Evolutionary conservation across 2,888 invertebrate genomes (phyloP).

Genomic region (Linyphia triangularis): DNA sequence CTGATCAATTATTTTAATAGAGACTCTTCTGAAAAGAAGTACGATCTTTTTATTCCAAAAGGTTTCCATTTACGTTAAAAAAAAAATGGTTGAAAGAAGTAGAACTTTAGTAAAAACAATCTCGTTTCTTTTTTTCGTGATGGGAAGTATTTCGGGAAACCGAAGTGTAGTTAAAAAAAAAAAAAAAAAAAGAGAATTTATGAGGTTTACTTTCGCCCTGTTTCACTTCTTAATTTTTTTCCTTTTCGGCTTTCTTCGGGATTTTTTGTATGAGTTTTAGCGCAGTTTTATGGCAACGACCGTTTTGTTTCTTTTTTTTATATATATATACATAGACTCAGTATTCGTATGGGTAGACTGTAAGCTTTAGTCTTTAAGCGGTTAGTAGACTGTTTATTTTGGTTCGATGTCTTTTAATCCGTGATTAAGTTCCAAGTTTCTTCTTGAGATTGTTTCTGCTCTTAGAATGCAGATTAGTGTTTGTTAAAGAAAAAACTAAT

Average conservation of each 20-base stretch:
- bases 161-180: slow-evolving; percentile 23
- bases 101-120: slow-evolving; percentile 19
- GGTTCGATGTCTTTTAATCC: slow-evolving; percentile 7
- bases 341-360: too few species aligned
- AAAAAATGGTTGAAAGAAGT: neutral
- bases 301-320: neutral
- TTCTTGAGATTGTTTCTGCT: too few species aligned
- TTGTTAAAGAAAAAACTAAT: too few species aligned
- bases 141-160: neutral
- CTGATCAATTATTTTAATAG: slow-evolving; percentile 62
- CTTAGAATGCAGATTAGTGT: too few species aligned
- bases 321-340: too few species aligned
- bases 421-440: too few species aligned
- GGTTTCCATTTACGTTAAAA: neutral
- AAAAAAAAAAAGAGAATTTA: slow-evolving; percentile 51
- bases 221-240: slow-evolving; percentile 16
- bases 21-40: neutral
- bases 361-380: neutral
- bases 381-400: neutral
- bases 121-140: neutral
- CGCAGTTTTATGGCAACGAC: neutral
- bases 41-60: neutral
- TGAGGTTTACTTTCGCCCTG: slow-evolving; percentile 40
- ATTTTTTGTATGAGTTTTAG: slow-evolving; percentile 11
- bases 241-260: neutral